Evolutionary conservation across 2,797 vertebrate genomes (phyloP).

Genomic region (Morelia viridis): DNA sequence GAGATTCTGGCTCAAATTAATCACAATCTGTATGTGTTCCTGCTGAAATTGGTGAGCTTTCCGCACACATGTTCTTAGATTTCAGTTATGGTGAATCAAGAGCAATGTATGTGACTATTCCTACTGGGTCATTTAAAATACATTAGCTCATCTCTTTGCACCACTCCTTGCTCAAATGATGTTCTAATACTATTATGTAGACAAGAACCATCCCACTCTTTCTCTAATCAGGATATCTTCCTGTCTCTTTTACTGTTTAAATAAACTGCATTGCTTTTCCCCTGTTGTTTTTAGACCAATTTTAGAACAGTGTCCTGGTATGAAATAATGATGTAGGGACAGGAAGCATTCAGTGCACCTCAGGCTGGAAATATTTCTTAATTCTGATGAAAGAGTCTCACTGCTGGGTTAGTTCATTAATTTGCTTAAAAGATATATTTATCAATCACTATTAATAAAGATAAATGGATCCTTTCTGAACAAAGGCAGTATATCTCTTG

Average conservation of each 20-base stretch:
- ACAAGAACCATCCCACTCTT: not conserved
- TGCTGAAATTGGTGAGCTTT: not conserved
- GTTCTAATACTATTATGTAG: not conserved
- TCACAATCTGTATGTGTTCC: not conserved
- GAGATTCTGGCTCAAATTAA: slow-evolving; percentile 14
- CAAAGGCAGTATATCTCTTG: not conserved
- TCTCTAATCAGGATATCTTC: not conserved
- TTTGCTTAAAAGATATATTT: not conserved
- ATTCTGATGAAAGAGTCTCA: not conserved
- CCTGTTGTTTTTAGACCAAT: not conserved
- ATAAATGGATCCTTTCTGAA: not conserved
- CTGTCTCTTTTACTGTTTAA: not conserved
- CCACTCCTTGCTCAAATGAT: not conserved
- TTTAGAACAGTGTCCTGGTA: not conserved
- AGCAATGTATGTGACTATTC: not conserved
- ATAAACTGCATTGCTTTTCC: not conserved
- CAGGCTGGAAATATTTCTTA: not conserved
- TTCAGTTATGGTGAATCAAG: not conserved
- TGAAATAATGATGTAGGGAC: not conserved
- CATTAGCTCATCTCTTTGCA: not conserved
- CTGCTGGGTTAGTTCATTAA: not conserved
- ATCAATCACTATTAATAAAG: not conserved
- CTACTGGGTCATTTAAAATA: not conserved
- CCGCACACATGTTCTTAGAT: not conserved
- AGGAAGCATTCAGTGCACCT: not conserved